Conservation (phyloP, 2,113 vertebrate genomes). For the Indicator maculatus region DNA sequence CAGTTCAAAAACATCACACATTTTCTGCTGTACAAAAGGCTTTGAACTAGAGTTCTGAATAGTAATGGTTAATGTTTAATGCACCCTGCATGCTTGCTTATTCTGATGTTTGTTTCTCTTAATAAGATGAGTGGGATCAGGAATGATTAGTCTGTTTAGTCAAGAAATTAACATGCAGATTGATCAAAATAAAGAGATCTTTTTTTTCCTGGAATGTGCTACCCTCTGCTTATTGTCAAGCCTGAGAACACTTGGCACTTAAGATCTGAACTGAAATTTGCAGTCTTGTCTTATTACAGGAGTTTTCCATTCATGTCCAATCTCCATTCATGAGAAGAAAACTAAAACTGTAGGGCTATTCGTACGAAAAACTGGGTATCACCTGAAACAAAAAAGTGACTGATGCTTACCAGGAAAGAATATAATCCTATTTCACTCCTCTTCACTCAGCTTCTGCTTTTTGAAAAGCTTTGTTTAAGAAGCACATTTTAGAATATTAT, state of each 20-base stretch:
- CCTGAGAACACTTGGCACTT: not conserved
- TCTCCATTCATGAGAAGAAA: not conserved
- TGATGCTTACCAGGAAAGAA: not conserved
- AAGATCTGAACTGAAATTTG: not conserved
- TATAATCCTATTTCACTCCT: not conserved
- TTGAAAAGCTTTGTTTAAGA: not conserved
- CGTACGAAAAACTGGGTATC: not conserved
- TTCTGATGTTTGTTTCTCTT: not conserved
- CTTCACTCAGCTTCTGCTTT: not conserved
- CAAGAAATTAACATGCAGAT: not conserved
- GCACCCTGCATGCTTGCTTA: not conserved
- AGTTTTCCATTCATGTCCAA: not conserved
- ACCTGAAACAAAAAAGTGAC: not conserved
- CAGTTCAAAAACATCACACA: not conserved
- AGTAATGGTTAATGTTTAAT: not conserved
- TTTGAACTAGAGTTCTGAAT: not conserved
- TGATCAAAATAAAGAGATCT: not conserved
- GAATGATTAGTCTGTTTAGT: not conserved
- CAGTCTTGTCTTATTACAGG: not conserved
- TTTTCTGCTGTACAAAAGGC: not conserved
- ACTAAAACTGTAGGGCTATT: not conserved
- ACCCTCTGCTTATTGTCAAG: not conserved
- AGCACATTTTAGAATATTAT: not conserved
- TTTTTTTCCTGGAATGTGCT: not conserved
- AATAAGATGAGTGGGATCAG: not conserved